Conservation (phyloP, 2,888 invertebrate species). For the Colletes collaris region DNA sequence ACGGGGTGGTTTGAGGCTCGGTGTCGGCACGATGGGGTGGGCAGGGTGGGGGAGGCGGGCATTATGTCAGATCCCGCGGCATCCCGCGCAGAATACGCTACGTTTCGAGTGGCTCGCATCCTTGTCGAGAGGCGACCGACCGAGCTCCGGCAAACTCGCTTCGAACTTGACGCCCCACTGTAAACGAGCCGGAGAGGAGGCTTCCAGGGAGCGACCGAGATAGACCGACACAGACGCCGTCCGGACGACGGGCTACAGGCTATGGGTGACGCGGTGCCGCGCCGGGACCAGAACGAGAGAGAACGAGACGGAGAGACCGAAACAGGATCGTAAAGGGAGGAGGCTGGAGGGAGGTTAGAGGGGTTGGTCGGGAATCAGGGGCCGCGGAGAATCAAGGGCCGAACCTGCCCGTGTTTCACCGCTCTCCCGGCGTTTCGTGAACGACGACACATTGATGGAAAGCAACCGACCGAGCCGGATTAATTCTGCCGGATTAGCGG, state of each 20-base stretch:
- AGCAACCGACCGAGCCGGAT: slow-evolving; percentile 81
- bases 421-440: slow-evolving; percentile 56
- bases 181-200: slow-evolving; percentile 63
- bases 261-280: not conserved
- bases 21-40: slow-evolving; percentile 5
- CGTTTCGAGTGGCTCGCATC: slow-evolving; percentile 78
- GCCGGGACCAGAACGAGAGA: slow-evolving; percentile 3
- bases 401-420: slow-evolving; percentile 56
- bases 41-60: slow-evolving; percentile 24
- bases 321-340: slow-evolving; percentile 23
- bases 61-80: slow-evolving; percentile 61
- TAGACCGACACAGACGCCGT: not conserved
- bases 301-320: slow-evolving; percentile 25
- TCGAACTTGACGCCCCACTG: slow-evolving; percentile 66
- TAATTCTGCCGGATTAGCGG: slow-evolving; percentile 82
- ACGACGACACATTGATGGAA: slow-evolving; percentile 80
- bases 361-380: slow-evolving; percentile 60
- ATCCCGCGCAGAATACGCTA: slow-evolving; percentile 50
- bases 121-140: slow-evolving; percentile 76
- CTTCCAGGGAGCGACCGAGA: slow-evolving; percentile 20
- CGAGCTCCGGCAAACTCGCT: slow-evolving; percentile 70
- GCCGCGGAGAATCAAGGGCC: slow-evolving; percentile 66
- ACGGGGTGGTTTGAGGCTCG: slow-evolving; percentile 18
- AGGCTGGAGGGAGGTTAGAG: slow-evolving; percentile 36
- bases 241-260: not conserved